Evolutionary conservation across 1,140 invertebrate species (phyloP).

Genomic region (Bombus sylvicola): DNA sequence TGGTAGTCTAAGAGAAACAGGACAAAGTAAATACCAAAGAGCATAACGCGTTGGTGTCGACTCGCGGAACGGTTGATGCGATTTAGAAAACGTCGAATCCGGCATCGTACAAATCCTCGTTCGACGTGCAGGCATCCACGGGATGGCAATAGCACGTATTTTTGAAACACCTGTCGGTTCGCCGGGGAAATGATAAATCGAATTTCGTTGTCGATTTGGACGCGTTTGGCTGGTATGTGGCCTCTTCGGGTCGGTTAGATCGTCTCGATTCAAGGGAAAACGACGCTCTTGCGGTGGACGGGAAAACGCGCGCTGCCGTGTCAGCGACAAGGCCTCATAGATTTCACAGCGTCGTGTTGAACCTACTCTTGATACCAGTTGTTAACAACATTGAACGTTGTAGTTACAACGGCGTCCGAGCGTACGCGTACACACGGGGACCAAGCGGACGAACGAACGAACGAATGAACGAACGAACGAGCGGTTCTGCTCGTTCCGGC

Average conservation of each 20-base stretch:
- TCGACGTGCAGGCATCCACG: not conserved
- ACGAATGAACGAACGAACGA: not conserved
- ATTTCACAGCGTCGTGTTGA: conserved; percentile 56
- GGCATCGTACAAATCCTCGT: not conserved
- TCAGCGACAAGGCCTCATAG: conserved; percentile 62
- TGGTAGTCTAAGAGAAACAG: too few relatives aligned
- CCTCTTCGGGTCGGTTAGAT: not conserved
- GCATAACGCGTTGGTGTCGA: conserved; percentile 5
- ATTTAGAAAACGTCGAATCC: conserved; percentile 23
- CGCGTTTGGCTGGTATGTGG: not conserved
- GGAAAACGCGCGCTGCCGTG: conserved; percentile 23
- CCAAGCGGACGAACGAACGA: not conserved
- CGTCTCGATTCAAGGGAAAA: not conserved
- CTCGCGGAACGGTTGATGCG: not conserved
- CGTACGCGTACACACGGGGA: not conserved
- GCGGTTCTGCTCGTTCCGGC: conserved; percentile 20
- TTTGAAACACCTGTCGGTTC: conserved; percentile 41
- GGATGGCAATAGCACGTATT: conserved; percentile 1
- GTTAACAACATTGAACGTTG: conserved; percentile 56
- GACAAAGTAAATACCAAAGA: not conserved
- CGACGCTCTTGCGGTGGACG: conserved; percentile 17
- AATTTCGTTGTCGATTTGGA: conserved; percentile 39
- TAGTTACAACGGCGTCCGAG: conserved; percentile 23
- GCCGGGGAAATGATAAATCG: conserved; percentile 21
- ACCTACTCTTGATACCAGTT: conserved; percentile 66